Evolutionary conservation across 1,140 invertebrate species (phyloP).

Genomic region (Eupristina koningsbergeri): DNA sequence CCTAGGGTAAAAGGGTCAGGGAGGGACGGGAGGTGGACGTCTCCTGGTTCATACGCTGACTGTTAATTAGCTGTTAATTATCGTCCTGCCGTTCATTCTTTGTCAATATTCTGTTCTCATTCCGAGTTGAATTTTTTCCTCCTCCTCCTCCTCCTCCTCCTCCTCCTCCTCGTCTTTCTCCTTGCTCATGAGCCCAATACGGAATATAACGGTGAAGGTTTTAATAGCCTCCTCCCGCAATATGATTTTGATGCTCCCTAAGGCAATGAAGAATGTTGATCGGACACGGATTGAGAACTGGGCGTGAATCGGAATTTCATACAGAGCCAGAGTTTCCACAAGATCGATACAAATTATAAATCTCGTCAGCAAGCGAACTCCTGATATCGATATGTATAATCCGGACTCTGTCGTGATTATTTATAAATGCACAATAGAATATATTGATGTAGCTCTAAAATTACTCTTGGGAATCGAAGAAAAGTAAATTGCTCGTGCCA

Average conservation of each 20-base stretch:
- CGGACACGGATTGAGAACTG: constrained; percentile 40
- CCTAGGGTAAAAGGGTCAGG: constrained; percentile 15
- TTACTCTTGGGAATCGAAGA: constrained; percentile 41
- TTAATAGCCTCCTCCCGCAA: constrained; percentile 42
- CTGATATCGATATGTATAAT: constrained; percentile 16
- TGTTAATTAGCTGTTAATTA: constrained; percentile 66
- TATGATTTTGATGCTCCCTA: constrained; percentile 38
- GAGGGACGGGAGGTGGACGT: constrained; percentile 45
- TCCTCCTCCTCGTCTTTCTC: neutral
- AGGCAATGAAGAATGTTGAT: constrained; percentile 46
- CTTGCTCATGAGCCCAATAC: constrained; percentile 8
- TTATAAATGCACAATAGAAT: constrained; percentile 50
- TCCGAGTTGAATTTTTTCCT: neutral
- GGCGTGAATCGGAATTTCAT: constrained; percentile 40
- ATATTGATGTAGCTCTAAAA: constrained; percentile 15
- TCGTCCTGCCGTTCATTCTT: constrained; percentile 47
- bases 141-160: neutral
- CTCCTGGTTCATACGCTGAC: constrained; percentile 43
- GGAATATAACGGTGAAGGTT: constrained; percentile 43
- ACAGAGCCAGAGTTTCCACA: constrained; percentile 25
- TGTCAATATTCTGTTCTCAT: constrained; percentile 43
- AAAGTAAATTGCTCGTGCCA: constrained; percentile 18
- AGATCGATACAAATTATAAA: constrained; percentile 49
- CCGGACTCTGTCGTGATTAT: constrained; percentile 28
- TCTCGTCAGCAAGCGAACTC: neutral